Evolutionary conservation across 2,113 vertebrate species (phyloP).

Genomic region (Hyla sarda): DNA sequence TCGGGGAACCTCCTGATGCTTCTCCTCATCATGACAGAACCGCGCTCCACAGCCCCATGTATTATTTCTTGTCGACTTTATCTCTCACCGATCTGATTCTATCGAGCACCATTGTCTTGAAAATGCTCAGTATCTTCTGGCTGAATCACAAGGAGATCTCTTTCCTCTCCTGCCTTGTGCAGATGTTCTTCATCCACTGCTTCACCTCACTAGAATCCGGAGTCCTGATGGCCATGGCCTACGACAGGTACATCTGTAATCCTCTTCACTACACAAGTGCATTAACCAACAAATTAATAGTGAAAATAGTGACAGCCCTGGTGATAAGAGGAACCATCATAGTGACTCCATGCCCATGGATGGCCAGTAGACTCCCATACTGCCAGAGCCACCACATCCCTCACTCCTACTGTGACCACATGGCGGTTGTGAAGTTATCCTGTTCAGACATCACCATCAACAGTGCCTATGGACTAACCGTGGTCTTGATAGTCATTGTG

Average conservation of each 20-base stretch:
- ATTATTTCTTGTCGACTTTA: constrained; percentile 65
- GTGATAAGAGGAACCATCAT: constrained; percentile 62
- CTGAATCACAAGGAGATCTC: constrained; percentile 52
- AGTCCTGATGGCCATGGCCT: constrained; percentile 69
- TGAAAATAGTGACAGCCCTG: constrained; percentile 53
- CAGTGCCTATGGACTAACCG: constrained; percentile 20
- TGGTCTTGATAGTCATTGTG: too few relatives aligned
- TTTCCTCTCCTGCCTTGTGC: constrained; percentile 63
- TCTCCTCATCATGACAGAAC: constrained; percentile 61
- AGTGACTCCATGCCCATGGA: constrained; percentile 62
- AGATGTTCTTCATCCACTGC: constrained; percentile 71
- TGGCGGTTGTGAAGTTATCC: constrained; percentile 66
- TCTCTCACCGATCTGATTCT: constrained; percentile 64
- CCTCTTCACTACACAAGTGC: constrained; percentile 63
- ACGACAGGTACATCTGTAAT: constrained; percentile 69
- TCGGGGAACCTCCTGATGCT: constrained; percentile 65
- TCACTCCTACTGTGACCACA: constrained; percentile 68
- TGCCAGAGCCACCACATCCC: constrained; percentile 62
- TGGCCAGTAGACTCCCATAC: constrained; percentile 60
- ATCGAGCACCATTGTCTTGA: constrained; percentile 61
- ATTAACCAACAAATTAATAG: constrained; percentile 62
- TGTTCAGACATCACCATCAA: constrained; percentile 64
- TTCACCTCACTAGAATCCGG: constrained; percentile 66
- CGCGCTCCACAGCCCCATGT: constrained; percentile 67
- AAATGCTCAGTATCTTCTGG: constrained; percentile 65